Base-by-base conservation (phyloP, 2,888 invertebrate genomes). In the Drosophila barbarae region DNA sequence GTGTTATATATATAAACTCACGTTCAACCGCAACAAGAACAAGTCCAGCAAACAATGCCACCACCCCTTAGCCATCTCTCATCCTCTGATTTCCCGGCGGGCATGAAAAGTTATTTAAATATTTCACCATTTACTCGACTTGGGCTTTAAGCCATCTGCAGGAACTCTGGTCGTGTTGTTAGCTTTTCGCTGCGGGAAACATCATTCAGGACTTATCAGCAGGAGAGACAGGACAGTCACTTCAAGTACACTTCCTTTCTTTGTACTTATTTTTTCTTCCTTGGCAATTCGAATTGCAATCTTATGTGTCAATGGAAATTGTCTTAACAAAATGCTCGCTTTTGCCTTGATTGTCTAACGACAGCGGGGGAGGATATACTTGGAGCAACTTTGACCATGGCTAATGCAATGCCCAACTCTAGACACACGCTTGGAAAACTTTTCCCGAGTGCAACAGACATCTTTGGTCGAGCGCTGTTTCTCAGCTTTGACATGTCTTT, bases 291-390 rank as follows among this genome's bases (percentile, higher is more conserved):
- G 58, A 64, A 78, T 71, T 60, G 79, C 72, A 78, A 72, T 79
- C 80, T 54, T 66, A 73, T 79, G 77, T 85, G 84, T 81, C 85
- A 85, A 74, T 79, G 69, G 60, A 81, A 85, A 81, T 81, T 77
- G 84, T 81, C 79, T 78, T 72, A 66, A 59, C 69, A 68, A 64
- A 60, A 64, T 69, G 61, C 39, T 15, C 12, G 44, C 34, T 38
- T 34, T 32, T n/a, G 23, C 30, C 55, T 28, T 54, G 55, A 53
- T 53, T 34, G 38, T 39, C 51, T 34, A n/a, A n/a, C 44, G 35
- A 34, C 32, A 21, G 35, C n/a, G 32, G 9, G 44, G 3, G n/a
- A 26, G 15, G 26, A 4, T 21, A 7, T 23, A 41, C 41, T 13
- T 32, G 30, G 36, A 49, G 39, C 46, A 68, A 72, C 70, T 86